phyloP scores from a whole-genome alignment of 1,140 invertebrate genomes.

The Cotesia glomerata region DNA sequence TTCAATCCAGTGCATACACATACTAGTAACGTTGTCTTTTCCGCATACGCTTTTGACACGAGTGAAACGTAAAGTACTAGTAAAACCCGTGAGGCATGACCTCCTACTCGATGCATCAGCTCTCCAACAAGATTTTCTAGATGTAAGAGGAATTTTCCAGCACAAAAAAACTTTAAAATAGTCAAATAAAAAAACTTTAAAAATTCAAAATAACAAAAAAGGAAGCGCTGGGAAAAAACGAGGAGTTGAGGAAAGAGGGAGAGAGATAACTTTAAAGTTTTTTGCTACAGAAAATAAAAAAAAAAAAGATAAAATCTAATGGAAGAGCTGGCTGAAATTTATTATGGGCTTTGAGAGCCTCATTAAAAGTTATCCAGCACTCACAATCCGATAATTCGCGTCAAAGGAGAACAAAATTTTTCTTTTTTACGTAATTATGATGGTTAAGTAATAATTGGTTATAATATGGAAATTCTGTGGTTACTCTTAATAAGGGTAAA shows the following conservation, averaged over 20 bases:
- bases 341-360: slow-evolving; percentile 18
- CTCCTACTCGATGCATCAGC: slow-evolving; percentile 12
- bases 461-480: too few relatives aligned
- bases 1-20: slow-evolving; percentile 7
- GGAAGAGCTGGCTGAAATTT: slow-evolving; percentile 11
- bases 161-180: not conserved
- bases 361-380: slow-evolving; percentile 26
- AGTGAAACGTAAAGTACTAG: slow-evolving; percentile 26
- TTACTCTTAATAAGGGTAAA: too few relatives aligned
- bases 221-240: not conserved
- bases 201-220: not conserved
- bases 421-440: not conserved
- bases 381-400: slow-evolving; percentile 15
- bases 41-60: slow-evolving; percentile 26
- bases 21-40: not conserved
- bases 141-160: slow-evolving; percentile 22
- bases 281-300: not conserved
- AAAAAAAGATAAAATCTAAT: not conserved
- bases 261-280: slow-evolving; percentile 2
- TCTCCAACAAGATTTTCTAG: slow-evolving; percentile 8
- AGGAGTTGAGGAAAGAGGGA: not conserved
- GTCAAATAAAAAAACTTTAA: not conserved
- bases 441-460: not conserved
- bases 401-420: not conserved
- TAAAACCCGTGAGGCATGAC: slow-evolving; percentile 21